Evolutionary conservation across 2,888 invertebrate genomes (phyloP), one percentile per base, ranked within the genome.

Genomic region (Tromatobia lineatoria): DNA sequence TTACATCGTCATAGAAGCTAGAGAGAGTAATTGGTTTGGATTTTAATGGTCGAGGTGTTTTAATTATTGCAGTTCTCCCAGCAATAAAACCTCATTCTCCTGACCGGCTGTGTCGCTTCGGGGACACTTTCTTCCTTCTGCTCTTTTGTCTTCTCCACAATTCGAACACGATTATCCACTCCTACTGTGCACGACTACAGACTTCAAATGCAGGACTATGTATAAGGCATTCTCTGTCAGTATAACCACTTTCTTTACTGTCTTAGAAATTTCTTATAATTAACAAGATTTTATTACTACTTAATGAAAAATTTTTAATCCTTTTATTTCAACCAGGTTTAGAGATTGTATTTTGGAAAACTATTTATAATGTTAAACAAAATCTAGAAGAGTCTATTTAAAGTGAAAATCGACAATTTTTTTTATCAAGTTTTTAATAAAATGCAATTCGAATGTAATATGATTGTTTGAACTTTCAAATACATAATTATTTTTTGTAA

Each of bases 11-110:
- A 59, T 71, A 20, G 47, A 70, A 61, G 47, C 69, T 79, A 71
- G 75, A 34, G 47, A 71, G 66, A 66, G 70, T 79, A 75, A 83
- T 75, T 75, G 75, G 38, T 71, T 75, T 75, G 66, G 75, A 83
- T 34, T 66, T 83, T 79, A 79, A 83, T 71, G 70, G 70, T 20
- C 75, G 69, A 79, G 61, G 70, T 79, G 70, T 79, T 83, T 83
- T 79, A 83, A 83, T 79, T 79, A 79, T 50, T 67, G 23, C 64
- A 25, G n/a, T 6, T 25, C 52, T 45, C 23, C 3, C 23, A 25
- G 42, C 13, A 11, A 66, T 15, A n/a, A 47, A 67, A 34, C 18
- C 79, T 20, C 38, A 23, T 50, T n/a, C 3, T 15, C 25, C 13
- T 45, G 38, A 38, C 38, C 18, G 18, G 2, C 10, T 73, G 15